phyloP scores from a whole-genome alignment of 2,797 vertebrate species.

The Eutrigla gurnardus region DNA sequence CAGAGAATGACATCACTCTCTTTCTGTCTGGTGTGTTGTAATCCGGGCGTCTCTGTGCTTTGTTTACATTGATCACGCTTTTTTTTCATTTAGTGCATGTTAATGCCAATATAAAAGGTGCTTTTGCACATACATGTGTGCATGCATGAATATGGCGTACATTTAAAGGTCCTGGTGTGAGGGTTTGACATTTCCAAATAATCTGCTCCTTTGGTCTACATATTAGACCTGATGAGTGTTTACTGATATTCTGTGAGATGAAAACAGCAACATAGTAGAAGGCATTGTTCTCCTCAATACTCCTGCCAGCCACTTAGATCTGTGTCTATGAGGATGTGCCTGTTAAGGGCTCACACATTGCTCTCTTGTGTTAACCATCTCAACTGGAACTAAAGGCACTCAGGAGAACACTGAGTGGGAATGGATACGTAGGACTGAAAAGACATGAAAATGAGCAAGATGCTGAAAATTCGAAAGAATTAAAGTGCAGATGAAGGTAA shows the following conservation, averaged over 20 bases:
- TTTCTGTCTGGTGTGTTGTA: no score
- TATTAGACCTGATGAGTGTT: neutral
- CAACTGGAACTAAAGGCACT: neutral
- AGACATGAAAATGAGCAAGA: neutral
- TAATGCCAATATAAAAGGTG: no score
- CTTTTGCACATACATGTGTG: no score
- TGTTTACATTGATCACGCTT: neutral
- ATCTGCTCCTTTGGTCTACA: neutral
- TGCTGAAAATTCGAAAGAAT: neutral
- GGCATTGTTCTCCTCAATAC: neutral
- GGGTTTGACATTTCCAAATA: neutral
- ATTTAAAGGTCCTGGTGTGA: no score
- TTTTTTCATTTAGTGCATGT: no score
- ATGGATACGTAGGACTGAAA: neutral
- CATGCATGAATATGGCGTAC: no score
- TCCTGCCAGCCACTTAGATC: neutral
- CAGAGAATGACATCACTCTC: no score
- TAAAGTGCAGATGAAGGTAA: neutral
- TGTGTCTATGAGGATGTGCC: neutral
- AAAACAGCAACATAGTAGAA: neutral
- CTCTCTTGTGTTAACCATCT: constrained; percentile 3
- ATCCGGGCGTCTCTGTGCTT: neutral
- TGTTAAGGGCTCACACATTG: neutral
- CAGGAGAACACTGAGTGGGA: constrained; percentile 3
- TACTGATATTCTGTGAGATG: neutral